Evolutionary conservation across 2,888 invertebrate genomes (phyloP).

Genomic region (Sthenelais limicola): DNA sequence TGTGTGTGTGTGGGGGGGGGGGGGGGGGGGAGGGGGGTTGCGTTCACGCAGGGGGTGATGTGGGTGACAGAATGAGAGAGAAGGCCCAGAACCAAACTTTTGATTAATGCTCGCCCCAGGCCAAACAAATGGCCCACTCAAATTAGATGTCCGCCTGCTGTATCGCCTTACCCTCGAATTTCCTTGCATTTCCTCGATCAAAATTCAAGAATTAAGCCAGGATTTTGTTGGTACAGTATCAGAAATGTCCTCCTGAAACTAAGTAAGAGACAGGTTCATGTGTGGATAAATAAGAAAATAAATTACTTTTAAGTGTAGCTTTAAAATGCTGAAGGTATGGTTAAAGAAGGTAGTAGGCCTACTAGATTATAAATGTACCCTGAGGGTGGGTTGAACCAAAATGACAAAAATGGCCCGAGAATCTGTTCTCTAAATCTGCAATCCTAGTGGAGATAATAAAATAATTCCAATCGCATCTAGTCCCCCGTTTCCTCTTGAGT

Average conservation of each 20-base stretch:
- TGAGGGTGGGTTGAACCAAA: background rate
- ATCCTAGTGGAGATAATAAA: background rate
- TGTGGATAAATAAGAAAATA: too few species aligned
- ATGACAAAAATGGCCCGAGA: background rate
- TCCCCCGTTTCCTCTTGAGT: background rate
- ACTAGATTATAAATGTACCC: background rate
- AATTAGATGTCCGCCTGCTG: slow-evolving; percentile 7
- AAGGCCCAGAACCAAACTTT: background rate
- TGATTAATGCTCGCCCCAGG: slow-evolving; percentile 29
- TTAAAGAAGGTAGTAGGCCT: background rate
- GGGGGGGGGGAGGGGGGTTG: slow-evolving; percentile 1
- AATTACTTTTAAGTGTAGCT: too few species aligned
- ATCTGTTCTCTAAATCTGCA: slow-evolving; percentile 11
- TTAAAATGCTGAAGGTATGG: too few species aligned
- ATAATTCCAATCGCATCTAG: background rate
- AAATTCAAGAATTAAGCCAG: slow-evolving; percentile 8
- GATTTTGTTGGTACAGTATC: too few species aligned
- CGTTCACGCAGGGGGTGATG: background rate
- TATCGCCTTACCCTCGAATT: slow-evolving; percentile 1
- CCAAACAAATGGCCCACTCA: slow-evolving; percentile 33
- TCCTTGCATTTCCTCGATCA: background rate
- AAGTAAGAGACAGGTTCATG: too few species aligned
- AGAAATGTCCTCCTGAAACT: too few species aligned
- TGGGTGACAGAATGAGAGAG: background rate
- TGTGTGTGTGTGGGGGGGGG: background rate